Conservation (phyloP, 2,113 vertebrate species). For the Entelurus aequoreus region DNA sequence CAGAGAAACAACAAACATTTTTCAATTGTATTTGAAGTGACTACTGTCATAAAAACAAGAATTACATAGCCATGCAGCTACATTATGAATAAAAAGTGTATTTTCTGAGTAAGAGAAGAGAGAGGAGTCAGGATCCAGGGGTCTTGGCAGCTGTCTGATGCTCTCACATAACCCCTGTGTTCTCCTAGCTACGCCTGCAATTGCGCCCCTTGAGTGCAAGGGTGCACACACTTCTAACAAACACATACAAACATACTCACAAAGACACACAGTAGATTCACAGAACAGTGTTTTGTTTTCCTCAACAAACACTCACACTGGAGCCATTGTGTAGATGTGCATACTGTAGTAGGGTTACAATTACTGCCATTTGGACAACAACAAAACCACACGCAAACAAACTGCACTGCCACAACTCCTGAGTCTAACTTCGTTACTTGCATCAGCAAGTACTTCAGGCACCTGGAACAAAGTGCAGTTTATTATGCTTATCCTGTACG, state of each 20-base stretch:
- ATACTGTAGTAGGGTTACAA: conserved; percentile 35
- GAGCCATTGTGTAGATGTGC: conserved; percentile 62
- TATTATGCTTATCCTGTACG: no score
- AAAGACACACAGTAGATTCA: conserved; percentile 21
- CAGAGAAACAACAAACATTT: neutral
- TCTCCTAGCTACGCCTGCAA: conserved; percentile 63
- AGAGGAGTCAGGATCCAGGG: conserved; percentile 37
- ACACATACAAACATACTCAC: conserved; percentile 40
- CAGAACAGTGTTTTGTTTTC: conserved; percentile 67
- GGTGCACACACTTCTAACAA: conserved; percentile 48
- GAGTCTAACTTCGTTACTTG: no score
- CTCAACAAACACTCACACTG: conserved; percentile 62
- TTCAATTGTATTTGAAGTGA: neutral
- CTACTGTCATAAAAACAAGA: neutral
- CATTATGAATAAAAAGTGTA: neutral
- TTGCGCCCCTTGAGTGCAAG: conserved; percentile 54
- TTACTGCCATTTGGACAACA: conserved; percentile 38
- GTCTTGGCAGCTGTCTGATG: conserved; percentile 63
- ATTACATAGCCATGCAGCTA: neutral
- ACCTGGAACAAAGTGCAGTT: no score
- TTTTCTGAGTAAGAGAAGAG: conserved; percentile 2
- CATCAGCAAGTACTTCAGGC: no score
- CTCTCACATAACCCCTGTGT: conserved; percentile 68
- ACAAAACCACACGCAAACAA: conserved; percentile 33
- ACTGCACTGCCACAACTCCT: conserved; percentile 18